Conservation (phyloP, 2,888 invertebrate genomes). For the Ormyrus labotus region DNA sequence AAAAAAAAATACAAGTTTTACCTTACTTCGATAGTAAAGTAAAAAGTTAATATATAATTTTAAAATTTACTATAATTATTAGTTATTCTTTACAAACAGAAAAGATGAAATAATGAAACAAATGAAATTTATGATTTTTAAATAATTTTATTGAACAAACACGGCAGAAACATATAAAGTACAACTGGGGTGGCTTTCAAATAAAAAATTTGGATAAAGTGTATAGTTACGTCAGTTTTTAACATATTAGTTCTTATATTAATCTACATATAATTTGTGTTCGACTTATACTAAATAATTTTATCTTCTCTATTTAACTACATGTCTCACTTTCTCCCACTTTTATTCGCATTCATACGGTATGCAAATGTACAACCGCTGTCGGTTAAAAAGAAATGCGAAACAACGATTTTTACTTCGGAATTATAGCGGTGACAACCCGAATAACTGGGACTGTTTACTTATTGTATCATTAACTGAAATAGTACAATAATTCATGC, state of each 20-base stretch:
- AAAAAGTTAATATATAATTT: no score
- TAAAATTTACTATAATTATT: no score
- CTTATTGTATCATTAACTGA: background rate
- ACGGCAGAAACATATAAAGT: slow-evolving; percentile 55
- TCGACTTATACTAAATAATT: slow-evolving; percentile 50
- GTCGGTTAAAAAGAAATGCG: slow-evolving; percentile 36
- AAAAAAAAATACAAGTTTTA: no score
- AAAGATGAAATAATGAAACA: no score
- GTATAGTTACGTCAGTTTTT: slow-evolving; percentile 41
- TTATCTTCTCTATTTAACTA: slow-evolving; percentile 40
- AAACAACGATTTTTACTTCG: slow-evolving; percentile 30
- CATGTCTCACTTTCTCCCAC: slow-evolving; percentile 28
- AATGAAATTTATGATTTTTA: slow-evolving; percentile 23
- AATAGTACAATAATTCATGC: slow-evolving; percentile 26
- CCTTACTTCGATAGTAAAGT: no score
- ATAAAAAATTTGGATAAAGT: slow-evolving; percentile 56
- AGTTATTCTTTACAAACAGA: no score
- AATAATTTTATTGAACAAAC: slow-evolving; percentile 58
- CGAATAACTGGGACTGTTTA: slow-evolving; percentile 23
- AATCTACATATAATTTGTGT: slow-evolving; percentile 52
- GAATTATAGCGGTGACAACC: slow-evolving; percentile 17
- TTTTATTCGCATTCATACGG: slow-evolving; percentile 40
- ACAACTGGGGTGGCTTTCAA: slow-evolving; percentile 47
- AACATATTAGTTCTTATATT: slow-evolving; percentile 44
- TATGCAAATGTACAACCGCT: slow-evolving; percentile 32